Conservation (phyloP, 2,888 invertebrate species). For the Halictus quadricinctus region DNA sequence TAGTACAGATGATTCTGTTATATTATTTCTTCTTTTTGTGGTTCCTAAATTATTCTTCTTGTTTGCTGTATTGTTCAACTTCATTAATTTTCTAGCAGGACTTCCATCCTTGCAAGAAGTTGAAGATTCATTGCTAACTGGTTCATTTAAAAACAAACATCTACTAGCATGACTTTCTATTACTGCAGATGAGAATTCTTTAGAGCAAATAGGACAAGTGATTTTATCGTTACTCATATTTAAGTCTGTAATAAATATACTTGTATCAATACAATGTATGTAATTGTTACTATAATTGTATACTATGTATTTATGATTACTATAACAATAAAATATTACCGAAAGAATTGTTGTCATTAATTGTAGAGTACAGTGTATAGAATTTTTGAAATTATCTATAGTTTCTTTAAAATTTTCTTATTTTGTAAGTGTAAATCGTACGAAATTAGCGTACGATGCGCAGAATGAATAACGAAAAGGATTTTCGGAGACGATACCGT, state of each 20-base stretch:
- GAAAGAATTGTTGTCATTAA: background rate
- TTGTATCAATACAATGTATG: slow-evolving; percentile 4
- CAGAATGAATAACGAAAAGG: slow-evolving; percentile 25
- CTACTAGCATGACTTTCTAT: slow-evolving; percentile 88
- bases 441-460: slow-evolving; percentile 45
- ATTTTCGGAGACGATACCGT: slow-evolving; percentile 62
- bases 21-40: slow-evolving; percentile 42
- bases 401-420: background rate
- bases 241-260: slow-evolving; percentile 24
- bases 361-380: background rate
- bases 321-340: background rate
- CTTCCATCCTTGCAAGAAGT: slow-evolving; percentile 57
- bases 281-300: background rate
- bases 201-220: slow-evolving; percentile 87
- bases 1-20: slow-evolving; percentile 31
- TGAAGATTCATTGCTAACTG: slow-evolving; percentile 56
- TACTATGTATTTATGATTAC: background rate
- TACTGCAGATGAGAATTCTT: slow-evolving; percentile 82
- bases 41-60: slow-evolving; percentile 50
- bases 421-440: background rate
- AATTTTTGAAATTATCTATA: background rate
- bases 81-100: slow-evolving; percentile 44
- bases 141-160: slow-evolving; percentile 87
- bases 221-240: slow-evolving; percentile 66
- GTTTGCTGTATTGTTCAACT: slow-evolving; percentile 40